Evolutionary conservation across 1,140 invertebrate species (phyloP).

Genomic region (Andrena cerasifolii): DNA sequence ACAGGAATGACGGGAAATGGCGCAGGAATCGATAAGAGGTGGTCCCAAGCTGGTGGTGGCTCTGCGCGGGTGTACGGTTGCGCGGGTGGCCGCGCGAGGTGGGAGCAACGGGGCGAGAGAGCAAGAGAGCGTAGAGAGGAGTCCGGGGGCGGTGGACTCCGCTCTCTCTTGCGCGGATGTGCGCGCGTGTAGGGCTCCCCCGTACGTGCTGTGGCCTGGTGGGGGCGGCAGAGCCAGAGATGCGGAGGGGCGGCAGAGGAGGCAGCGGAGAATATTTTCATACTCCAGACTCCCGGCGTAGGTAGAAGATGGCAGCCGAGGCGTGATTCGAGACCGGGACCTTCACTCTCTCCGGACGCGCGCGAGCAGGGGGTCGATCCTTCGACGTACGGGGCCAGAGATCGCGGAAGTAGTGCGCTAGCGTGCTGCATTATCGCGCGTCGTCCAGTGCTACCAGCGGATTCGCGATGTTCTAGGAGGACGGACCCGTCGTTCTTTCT

Average conservation of each 20-base stretch:
- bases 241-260: slow-evolving; percentile 51
- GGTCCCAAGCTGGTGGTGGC: slow-evolving; percentile 67
- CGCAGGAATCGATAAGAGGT: slow-evolving; percentile 82
- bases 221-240: slow-evolving; percentile 41
- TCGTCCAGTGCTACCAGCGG: slow-evolving; percentile 47
- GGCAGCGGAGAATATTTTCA: slow-evolving; percentile 79
- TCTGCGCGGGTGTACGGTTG: slow-evolving; percentile 45
- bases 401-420: slow-evolving; percentile 59
- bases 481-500: slow-evolving; percentile 24
- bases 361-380: slow-evolving; percentile 65
- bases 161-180: too few species aligned
- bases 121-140: slow-evolving; percentile 1
- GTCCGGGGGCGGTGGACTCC: too few species aligned
- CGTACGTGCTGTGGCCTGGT: too few species aligned
- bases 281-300: slow-evolving; percentile 78
- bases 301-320: slow-evolving; percentile 81
- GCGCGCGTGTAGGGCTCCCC: too few species aligned
- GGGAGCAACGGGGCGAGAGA: slow-evolving; percentile 50
- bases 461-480: slow-evolving; percentile 51
- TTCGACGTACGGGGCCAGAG: slow-evolving; percentile 33
- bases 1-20: slow-evolving; percentile 80
- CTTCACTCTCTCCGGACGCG: slow-evolving; percentile 59
- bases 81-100: slow-evolving; percentile 15
- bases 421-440: slow-evolving; percentile 56
- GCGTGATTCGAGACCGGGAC: slow-evolving; percentile 76